phyloP scores from a whole-genome alignment of 2,888 invertebrate genomes.

The Stenodera caucasica region DNA sequence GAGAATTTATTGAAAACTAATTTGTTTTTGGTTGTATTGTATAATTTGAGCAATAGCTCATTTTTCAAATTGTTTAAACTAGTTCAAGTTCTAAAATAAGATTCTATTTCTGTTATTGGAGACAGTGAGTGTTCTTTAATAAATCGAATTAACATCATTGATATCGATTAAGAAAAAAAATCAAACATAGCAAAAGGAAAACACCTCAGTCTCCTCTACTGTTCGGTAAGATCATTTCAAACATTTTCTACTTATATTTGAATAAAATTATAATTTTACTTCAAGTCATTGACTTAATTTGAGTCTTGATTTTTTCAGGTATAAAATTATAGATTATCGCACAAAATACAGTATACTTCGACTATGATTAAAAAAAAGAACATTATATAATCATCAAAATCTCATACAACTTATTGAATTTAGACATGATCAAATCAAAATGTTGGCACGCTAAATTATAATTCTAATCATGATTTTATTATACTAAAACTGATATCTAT shows the following conservation, averaged over 20 bases:
- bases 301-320: too few relatives aligned
- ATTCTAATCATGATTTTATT: neutral
- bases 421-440: too few relatives aligned
- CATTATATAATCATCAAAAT: too few relatives aligned
- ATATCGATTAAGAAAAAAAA: neutral
- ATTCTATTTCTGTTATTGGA: slow-evolving; percentile 41
- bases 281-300: too few relatives aligned
- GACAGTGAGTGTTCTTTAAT: slow-evolving; percentile 21
- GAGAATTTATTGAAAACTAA: too few relatives aligned
- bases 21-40: slow-evolving; percentile 10
- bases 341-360: too few relatives aligned
- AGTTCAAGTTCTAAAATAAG: slow-evolving; percentile 45
- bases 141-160: neutral
- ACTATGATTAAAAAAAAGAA: too few relatives aligned
- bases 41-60: slow-evolving; percentile 13
- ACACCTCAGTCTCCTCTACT: neutral
- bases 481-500: neutral
- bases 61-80: slow-evolving; percentile 33
- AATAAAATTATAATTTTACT: too few relatives aligned
- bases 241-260: too few relatives aligned
- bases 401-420: too few relatives aligned
- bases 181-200: neutral
- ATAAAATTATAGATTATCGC: too few relatives aligned
- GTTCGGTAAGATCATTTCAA: neutral
- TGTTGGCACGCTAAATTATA: neutral